Percentiles rank a stretch among this genome's conserved stretches.
Evolutionary conservation across 1,140 invertebrate species (phyloP).

Genomic region (Drosophila sp.): DNA sequence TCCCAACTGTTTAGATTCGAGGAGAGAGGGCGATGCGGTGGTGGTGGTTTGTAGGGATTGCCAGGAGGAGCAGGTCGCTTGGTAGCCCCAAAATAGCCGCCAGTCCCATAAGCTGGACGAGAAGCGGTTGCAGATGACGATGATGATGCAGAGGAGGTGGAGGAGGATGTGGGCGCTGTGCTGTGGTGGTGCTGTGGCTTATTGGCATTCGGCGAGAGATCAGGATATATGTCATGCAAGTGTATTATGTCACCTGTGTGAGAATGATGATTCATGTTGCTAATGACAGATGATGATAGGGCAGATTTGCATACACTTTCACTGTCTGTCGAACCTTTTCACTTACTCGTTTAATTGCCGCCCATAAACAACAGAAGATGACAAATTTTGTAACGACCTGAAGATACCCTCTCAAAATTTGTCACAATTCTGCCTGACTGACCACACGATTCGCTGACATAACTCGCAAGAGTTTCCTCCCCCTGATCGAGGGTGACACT

Average conservation of each 20-base stretch:
- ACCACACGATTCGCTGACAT: slow-evolving; percentile 20
- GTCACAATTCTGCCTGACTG: neutral
- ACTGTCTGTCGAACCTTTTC: slow-evolving; percentile 21
- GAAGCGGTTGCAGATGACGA: slow-evolving; percentile 43
- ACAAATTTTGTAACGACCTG: neutral
- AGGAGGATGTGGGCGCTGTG: slow-evolving; percentile 61
- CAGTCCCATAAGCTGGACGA: slow-evolving; percentile 58
- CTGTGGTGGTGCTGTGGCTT: slow-evolving; percentile 60
- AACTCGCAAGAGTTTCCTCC: slow-evolving; percentile 32
- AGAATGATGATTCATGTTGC: slow-evolving; percentile 48
- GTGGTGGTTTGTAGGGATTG: slow-evolving; percentile 65
- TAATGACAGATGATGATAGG: slow-evolving; percentile 15
- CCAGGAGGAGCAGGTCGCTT: slow-evolving; percentile 63
- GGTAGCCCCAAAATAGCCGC: slow-evolving; percentile 66
- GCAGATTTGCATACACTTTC: slow-evolving; percentile 37
- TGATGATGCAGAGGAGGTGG: slow-evolving; percentile 37
- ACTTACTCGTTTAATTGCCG: slow-evolving; percentile 13
- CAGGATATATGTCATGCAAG: slow-evolving; percentile 82
- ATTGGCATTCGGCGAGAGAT: slow-evolving; percentile 65
- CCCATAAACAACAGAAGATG: neutral
- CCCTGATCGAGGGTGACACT: slow-evolving; percentile 22
- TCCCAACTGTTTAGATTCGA: slow-evolving; percentile 72
- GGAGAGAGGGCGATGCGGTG: slow-evolving; percentile 33
- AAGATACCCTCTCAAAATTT: neutral
- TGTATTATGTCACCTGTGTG: slow-evolving; percentile 83